Evolutionary conservation across 2,797 vertebrate genomes (phyloP), one percentile per base, ranked within the genome.

Genomic region (Gymnothorax javanicus): DNA sequence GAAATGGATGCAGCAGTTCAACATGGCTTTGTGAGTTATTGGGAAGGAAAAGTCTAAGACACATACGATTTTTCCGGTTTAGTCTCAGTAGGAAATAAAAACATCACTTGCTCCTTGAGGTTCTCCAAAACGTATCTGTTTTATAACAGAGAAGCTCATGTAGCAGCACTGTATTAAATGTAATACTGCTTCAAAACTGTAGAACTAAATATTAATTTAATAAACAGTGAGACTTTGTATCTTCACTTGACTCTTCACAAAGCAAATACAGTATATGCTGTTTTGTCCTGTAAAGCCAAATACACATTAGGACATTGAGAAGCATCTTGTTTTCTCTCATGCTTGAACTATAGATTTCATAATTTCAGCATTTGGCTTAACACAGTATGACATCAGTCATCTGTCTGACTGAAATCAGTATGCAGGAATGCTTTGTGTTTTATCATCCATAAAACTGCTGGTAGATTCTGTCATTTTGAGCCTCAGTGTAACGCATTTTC

Each of bases 1-100:
- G 95, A 99, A 99, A 91, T 99, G 98, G 97, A 95, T 99, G 90
- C 98, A 99, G 88, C 98, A 98, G 91, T 99, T 99, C 93, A 96
- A 97, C 93, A 99, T 99, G 98, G 98, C 98, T 88, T 93, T 99
- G 98, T 99, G 91, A 98, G 98, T 97, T 94, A 89, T 43, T 12
- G 73, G 67, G 67, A 69, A 9, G n/a, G 67, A 17, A 15, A 69
- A 2, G 23, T 69, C 64, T 69, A n/a, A n/a, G 64, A 69, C n/a
- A 69, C 4, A 9, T 59, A 59, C 33, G 1, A 13, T 59, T 59
- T 59, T 59, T 43, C 27, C 27, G 7, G 11, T 75, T 75, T 75
- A 11, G 33, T 43, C 11, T 75, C 33, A 11, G 3, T 75, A 67
- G 5, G 23, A 67, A 67, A 67, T 20, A 67, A 15, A 20, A 67